Percentiles rank a stretch among this genome's conserved stretches.
Evolutionary conservation across 1,140 invertebrate species (phyloP).

Genomic region (Ditylenchus dipsaci): DNA sequence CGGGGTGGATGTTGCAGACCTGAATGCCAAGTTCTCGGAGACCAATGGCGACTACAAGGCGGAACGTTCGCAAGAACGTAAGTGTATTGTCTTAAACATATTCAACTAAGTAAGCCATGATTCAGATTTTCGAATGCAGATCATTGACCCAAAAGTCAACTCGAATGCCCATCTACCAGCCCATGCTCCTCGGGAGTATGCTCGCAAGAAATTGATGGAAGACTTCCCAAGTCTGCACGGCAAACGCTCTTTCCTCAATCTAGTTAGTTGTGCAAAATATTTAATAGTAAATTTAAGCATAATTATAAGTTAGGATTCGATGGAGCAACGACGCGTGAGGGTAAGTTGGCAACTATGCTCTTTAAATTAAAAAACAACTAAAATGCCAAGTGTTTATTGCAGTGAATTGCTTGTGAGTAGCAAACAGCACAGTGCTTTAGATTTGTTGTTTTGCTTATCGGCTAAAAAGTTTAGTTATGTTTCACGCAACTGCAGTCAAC

Average conservation of each 20-base stretch:
- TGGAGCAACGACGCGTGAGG: constrained; percentile 44
- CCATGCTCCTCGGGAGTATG: constrained; percentile 29
- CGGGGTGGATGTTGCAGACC: constrained; percentile 31
- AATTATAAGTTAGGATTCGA: constrained; percentile 19
- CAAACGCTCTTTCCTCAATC: constrained; percentile 54
- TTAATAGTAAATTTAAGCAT: no score
- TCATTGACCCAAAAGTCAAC: constrained; percentile 54
- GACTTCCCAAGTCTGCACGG: constrained; percentile 55
- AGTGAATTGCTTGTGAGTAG: no score
- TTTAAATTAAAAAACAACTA: no score
- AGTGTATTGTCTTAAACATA: no score
- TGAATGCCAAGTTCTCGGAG: constrained; percentile 35
- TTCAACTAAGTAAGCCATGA: no score
- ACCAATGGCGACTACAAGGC: constrained; percentile 53
- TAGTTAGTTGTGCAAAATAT: constrained; percentile 10
- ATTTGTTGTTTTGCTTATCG: no score
- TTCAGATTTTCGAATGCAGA: constrained; percentile 50
- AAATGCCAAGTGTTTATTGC: no score
- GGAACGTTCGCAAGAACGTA: constrained; percentile 38
- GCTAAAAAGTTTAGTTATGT: no score
- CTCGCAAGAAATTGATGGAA: constrained; percentile 30
- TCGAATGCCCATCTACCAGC: constrained; percentile 20
- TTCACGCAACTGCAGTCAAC: no score
- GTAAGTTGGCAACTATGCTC: not conserved
- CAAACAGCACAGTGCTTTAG: no score